Base-by-base conservation (phyloP, 1,140 invertebrate species). In the Condylostylus longicornis region DNA sequence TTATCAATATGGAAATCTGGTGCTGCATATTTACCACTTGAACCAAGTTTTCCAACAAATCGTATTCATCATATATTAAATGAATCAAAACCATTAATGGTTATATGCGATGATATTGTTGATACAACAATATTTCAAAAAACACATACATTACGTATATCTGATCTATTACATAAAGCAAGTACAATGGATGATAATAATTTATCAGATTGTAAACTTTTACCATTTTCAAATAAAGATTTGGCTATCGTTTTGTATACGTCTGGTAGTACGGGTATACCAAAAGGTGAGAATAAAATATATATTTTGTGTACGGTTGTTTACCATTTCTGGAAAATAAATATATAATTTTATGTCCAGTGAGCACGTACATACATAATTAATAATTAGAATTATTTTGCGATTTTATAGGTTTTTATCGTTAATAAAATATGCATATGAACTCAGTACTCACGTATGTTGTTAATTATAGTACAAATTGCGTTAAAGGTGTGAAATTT, bases 191-290 rank as follows among this genome's bases (percentile, higher is more conserved):
- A 46, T 13, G 41, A 41, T 8, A 31, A 33, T 8, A 59, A 59
- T 41, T 40, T 59, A 19, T 35, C 50, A 12, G 47, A 46, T 0
- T 45, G 46, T 38, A 51, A 59, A 13, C 50, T 38, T 41, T 61
- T 41, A 28, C 53, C 25, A 33, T 51, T 23, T 30, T 58, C 25
- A 42, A 61, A 54, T 35, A 62, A 67, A 39, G 62, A 72, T 46
- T 64, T 77, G 6, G 83, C 77, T 7, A 79, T 87, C 12, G 75
- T 93, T 25, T 65, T 90, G 4, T 94, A 93, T 50, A 95, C 89
- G 31, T 93, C 87, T 31, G 89, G 90, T 23, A 91, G 87, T 53
- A 93, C 88, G 8, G 90, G 89, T 29, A 66, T 82, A 27, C 88
- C 89, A 3, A 94, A 94, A 74, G 89, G 85, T 71, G 68, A 66